phyloP scores from a whole-genome alignment of 2,888 invertebrate species.

The Lomographa bimaculata region DNA sequence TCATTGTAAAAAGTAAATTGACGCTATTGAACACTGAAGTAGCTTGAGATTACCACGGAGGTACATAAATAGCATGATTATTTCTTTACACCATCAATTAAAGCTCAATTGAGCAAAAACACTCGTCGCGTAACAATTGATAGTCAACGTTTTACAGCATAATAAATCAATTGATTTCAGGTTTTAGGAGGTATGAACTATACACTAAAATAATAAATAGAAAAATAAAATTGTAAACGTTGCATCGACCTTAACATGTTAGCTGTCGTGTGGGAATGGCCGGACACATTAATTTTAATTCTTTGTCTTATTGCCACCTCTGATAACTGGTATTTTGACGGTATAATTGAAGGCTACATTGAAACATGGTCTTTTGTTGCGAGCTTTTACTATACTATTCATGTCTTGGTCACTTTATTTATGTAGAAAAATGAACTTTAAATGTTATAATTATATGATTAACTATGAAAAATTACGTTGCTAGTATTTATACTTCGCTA shows the following conservation, averaged over 20 bases:
- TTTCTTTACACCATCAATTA: no score
- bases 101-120: no score
- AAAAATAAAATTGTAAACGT: constrained; percentile 1
- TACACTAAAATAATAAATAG: constrained; percentile 7
- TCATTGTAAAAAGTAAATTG: constrained; percentile 9
- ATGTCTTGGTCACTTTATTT: no score
- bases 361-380: background rate
- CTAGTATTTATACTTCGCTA: no score
- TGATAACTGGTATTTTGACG: constrained; percentile 2
- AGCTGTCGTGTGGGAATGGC: constrained; percentile 8
- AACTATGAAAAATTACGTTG: no score
- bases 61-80: no score
- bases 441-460: no score
- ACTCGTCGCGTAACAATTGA: background rate
- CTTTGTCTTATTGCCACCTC: constrained; percentile 1
- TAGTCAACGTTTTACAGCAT: no score
- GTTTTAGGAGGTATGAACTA: background rate
- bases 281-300: constrained; percentile 7
- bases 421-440: no score
- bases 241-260: constrained; percentile 8
- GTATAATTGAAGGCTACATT: constrained; percentile 3
- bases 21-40: no score
- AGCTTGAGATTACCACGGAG: no score
- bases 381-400: no score
- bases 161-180: background rate